These are phyloP conservation scores for Cacoxenus indagator DNA, from an alignment of 2,888 invertebrate species.

Conservation along the genomic window DNA sequence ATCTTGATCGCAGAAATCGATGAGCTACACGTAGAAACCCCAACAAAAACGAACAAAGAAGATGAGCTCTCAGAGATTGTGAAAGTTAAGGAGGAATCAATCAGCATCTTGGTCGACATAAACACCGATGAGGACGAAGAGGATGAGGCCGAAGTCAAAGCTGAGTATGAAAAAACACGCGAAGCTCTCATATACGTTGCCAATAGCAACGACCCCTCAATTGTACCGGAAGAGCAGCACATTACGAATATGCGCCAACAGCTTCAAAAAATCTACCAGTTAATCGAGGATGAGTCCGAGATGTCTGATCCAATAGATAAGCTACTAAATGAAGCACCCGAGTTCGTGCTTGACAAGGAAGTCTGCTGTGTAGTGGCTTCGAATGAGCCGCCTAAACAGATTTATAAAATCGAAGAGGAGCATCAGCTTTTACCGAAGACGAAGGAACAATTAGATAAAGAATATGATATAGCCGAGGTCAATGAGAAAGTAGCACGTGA, in stretches of 20 bases:
- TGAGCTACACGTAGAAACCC: neutral
- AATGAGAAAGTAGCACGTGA: constrained; percentile 49
- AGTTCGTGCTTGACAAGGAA: constrained; percentile 15
- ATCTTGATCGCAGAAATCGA: neutral
- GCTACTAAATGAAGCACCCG: neutral
- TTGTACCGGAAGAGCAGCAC: constrained; percentile 26
- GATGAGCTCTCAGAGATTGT: neutral
- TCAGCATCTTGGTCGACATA: neutral
- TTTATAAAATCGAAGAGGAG: neutral
- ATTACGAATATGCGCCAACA: constrained; percentile 22
- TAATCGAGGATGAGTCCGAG: constrained; percentile 22
- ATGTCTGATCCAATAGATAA: neutral
- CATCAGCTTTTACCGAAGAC: constrained; percentile 9
- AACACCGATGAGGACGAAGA: constrained; percentile 1
- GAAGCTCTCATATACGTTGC: constrained; percentile 25
- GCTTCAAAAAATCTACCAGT: constrained; percentile 15
- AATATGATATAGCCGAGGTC: constrained; percentile 41
- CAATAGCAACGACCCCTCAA: neutral
- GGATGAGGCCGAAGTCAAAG: neutral
- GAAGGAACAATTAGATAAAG: constrained; percentile 36
- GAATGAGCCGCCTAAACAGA: neutral
- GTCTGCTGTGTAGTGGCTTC: constrained; percentile 1
- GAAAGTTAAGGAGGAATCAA: neutral
- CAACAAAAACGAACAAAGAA: neutral
- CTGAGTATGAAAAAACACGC: constrained; percentile 29